Percentiles rank a stretch among this genome's conserved stretches.
Evolutionary conservation across 2,113 vertebrate species (phyloP).

Genomic region (Vimba vimba): DNA sequence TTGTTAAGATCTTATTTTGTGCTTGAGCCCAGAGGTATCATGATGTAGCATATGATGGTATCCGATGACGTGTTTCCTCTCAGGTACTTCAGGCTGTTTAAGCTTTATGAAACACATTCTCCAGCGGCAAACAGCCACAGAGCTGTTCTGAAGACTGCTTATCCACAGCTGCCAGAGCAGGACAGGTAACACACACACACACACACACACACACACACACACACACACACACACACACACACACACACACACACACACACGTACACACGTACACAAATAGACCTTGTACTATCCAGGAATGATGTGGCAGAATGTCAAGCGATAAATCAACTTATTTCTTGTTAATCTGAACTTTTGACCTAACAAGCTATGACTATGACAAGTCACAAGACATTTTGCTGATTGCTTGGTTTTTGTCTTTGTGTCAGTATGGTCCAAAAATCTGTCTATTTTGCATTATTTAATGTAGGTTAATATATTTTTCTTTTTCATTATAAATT

Average conservation of each 20-base stretch:
- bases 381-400: background rate
- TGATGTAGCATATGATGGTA: background rate
- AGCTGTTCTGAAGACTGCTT: conserved; percentile 77
- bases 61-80: conserved; percentile 22
- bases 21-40: background rate
- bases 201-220: background rate
- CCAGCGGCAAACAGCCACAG: conserved; percentile 77
- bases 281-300: background rate
- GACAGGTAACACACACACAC: conserved; percentile 76
- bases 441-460: no score
- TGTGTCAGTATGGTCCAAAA: background rate
- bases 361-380: background rate
- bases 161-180: conserved; percentile 80
- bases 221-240: background rate
- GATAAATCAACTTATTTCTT: background rate
- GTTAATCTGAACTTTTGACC: background rate
- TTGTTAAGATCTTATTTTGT: background rate
- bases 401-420: background rate
- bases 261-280: background rate
- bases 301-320: background rate
- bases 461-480: no score
- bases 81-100: conserved; percentile 84
- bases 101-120: conserved; percentile 78
- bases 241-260: conserved; percentile 1
- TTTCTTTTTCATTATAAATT: no score